These are phyloP conservation scores for Drosophila dunni DNA, from an alignment of 1,140 invertebrate genomes.

Conservation along the genomic window DNA sequence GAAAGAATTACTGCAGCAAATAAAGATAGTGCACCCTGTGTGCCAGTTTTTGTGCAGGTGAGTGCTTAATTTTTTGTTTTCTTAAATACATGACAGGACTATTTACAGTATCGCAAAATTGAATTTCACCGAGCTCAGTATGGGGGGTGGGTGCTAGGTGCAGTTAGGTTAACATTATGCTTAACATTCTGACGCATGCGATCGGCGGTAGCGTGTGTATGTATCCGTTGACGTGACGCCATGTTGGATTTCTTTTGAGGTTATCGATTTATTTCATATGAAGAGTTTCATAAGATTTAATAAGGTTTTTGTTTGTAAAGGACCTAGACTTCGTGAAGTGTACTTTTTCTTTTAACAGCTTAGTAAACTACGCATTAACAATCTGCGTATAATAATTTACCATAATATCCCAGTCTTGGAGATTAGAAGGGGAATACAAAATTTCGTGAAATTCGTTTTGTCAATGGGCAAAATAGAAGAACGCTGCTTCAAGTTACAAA, in stretches of 20 bases:
- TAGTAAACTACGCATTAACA: no score
- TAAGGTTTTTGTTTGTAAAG: neutral
- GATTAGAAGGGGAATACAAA: no score
- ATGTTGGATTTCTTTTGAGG: constrained; percentile 66
- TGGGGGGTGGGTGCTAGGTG: neutral
- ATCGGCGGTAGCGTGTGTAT: constrained; percentile 57
- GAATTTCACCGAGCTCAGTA: constrained; percentile 11
- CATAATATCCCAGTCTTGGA: no score
- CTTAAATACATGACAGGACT: constrained; percentile 29
- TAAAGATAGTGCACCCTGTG: neutral
- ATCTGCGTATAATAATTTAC: neutral
- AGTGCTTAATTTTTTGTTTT: neutral
- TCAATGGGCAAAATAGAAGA: neutral
- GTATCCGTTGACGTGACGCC: constrained; percentile 63
- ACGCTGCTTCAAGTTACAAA: neutral
- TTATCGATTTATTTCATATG: constrained; percentile 49
- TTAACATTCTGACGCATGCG: constrained; percentile 63
- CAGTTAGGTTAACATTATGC: constrained; percentile 17
- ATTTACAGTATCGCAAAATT: constrained; percentile 11
- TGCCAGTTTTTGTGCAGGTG: constrained; percentile 12
- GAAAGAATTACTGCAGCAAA: neutral
- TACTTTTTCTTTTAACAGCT: neutral
- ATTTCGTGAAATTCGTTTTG: no score
- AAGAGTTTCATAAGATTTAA: neutral
- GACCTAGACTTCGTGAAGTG: neutral